A percentile compares a stretch with the other conserved stretches of the same genome.
Conservation (phyloP, 2,797 vertebrate species). For the Anomalospiza imberbis region DNA sequence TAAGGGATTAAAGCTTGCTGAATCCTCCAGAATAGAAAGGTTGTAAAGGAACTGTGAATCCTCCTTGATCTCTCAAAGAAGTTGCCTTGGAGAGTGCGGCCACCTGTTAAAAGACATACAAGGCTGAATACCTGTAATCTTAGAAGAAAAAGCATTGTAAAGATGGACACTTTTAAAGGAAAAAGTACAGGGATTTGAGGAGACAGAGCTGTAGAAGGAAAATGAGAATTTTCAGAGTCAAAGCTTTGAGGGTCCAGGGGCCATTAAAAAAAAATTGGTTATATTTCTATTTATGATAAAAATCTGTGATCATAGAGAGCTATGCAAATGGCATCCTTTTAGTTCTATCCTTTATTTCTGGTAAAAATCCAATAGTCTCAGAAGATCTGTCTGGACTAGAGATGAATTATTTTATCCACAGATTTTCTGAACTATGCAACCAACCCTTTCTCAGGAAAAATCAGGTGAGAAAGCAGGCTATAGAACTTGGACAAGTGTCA, state of each 20-base stretch:
- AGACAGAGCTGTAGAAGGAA: background rate
- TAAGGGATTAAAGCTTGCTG: background rate
- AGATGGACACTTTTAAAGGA: background rate
- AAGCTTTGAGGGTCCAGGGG: background rate
- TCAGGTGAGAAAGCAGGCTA: background rate
- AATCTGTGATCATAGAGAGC: background rate
- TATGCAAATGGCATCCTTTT: background rate
- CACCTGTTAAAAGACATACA: background rate
- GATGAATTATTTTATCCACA: background rate
- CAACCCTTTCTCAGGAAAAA: background rate
- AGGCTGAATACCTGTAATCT: background rate
- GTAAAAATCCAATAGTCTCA: background rate
- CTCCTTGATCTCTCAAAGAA: background rate
- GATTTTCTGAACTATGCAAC: background rate
- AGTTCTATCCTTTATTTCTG: background rate
- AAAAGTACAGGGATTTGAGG: background rate
- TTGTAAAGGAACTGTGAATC: background rate
- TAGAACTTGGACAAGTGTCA: background rate
- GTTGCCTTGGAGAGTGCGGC: background rate
- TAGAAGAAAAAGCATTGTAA: background rate
- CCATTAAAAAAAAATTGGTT: background rate
- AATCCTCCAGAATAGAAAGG: background rate
- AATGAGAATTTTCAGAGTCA: background rate
- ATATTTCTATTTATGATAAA: background rate
- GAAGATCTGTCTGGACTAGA: background rate